Conservation (phyloP, 53 echinoderm and acorn worm genomes). For the Patiria pectinifera region DNA sequence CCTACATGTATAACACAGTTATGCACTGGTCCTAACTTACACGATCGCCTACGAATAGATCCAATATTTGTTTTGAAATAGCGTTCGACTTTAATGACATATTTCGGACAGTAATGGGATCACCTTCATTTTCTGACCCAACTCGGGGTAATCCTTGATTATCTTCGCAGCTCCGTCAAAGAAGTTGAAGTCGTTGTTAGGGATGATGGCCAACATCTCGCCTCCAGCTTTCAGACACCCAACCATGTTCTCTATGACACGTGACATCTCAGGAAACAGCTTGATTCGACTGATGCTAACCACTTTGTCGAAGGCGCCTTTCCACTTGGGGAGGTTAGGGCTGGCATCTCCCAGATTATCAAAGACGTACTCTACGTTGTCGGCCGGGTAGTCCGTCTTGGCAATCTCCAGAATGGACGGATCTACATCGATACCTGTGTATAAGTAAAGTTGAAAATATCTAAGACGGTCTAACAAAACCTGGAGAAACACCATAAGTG, state of each 20-base stretch:
- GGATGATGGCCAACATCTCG: constrained; percentile 22
- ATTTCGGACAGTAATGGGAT: neutral
- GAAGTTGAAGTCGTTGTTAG: constrained; percentile 35
- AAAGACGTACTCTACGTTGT: constrained; percentile 42
- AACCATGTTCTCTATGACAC: constrained; percentile 25
- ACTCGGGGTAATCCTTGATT: constrained; percentile 22
- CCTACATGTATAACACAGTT: too few relatives aligned
- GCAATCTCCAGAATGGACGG: constrained; percentile 38
- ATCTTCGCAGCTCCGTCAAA: constrained; percentile 22
- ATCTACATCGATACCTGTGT: constrained; percentile 31
- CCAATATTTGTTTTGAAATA: too few relatives aligned
- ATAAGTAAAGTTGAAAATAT: too few relatives aligned
- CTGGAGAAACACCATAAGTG: too few relatives aligned
- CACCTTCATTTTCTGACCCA: constrained; percentile 23
- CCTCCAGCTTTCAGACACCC: constrained; percentile 23
- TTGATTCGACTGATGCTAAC: constrained; percentile 15
- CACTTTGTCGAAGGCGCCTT: constrained; percentile 21
- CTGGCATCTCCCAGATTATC: constrained; percentile 23
- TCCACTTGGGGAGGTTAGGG: constrained; percentile 24
- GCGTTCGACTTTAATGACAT: too few relatives aligned
- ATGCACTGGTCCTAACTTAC: too few relatives aligned
- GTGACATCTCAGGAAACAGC: constrained; percentile 15
- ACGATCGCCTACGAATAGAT: too few relatives aligned
- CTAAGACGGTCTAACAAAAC: too few relatives aligned
- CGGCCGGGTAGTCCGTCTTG: constrained; percentile 20